Evolutionary conservation across 1,140 invertebrate genomes (phyloP), one percentile per base, ranked within the genome.

Genomic region (Papilio polyxenes): DNA sequence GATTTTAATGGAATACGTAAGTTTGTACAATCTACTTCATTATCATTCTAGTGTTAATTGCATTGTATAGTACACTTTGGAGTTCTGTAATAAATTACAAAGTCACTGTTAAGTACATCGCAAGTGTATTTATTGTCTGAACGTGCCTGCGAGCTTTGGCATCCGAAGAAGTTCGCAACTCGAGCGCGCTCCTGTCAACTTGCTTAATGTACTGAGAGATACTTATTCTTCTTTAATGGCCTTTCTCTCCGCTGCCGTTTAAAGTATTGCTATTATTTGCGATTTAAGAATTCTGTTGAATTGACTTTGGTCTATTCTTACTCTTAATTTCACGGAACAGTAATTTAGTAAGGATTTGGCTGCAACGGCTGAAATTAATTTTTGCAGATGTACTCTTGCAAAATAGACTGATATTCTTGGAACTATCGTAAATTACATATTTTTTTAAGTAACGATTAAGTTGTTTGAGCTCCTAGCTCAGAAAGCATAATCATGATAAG

Each of bases 91-190:
- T 59, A 20, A 65, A 23, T 65, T 65, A 65, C 59, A 65, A 65
- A 65, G 59, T 65, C n/a, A 11, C 59, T 65, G 59, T 65, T 65
- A 65, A 65, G 20, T 65, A 23, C 59, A 20, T 23, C 23, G 59
- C 9, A 31, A 65, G n/a, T 65, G 20, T 65, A 65, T 65, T 23
- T 65, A 23, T 65, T 1, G 59, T 10, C 59, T 9, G n/a, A 7
- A 23, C 20, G n/a, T 65, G 59, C 20, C 59, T 65, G n/a, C 20
- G 59, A 23, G 59, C 59, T 65, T 23, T 65, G 59, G 59, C n/a
- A 65, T 65, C 59, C n/a, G 59, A 65, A 65, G 59, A 65, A 65
- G 59, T 65, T 65, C 13, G 51, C 13, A 65, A 65, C 62, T 65
- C 23, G 62, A 23, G 62, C 20, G 62, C 62, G 62, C 23, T 65